Percentiles rank a stretch among this genome's conserved stretches.
Conservation (phyloP, 2,113 vertebrate genomes). For the Triplophysa tibetana region DNA sequence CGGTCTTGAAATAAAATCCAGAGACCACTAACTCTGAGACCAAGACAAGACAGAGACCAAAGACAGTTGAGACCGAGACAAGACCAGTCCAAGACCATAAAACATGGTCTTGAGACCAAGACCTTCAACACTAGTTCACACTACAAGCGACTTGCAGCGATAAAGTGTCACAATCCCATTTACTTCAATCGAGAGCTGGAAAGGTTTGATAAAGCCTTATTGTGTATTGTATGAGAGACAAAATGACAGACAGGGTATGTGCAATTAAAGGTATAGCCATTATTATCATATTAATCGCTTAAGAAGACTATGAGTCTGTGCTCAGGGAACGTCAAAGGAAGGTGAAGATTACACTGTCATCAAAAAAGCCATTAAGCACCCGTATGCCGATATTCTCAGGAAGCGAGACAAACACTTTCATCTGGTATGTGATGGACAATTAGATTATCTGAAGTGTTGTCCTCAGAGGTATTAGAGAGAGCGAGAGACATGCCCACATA, state of each 20-base stretch:
- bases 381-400: slow-evolving; percentile 31
- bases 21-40: too few species aligned
- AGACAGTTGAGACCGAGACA: too few species aligned
- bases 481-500: background rate
- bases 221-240: background rate
- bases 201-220: background rate
- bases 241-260: background rate
- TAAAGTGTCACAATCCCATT: background rate
- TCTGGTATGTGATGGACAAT: slow-evolving; percentile 21
- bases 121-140: too few species aligned
- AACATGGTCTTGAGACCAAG: too few species aligned
- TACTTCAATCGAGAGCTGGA: background rate
- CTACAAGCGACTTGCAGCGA: too few species aligned
- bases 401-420: slow-evolving; percentile 16
- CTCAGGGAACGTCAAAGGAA: background rate
- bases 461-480: background rate
- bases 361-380: slow-evolving; percentile 29
- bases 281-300: slow-evolving; percentile 27
- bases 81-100: too few species aligned
- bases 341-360: slow-evolving; percentile 28
- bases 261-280: slow-evolving; percentile 27
- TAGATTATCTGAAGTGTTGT: slow-evolving; percentile 20
- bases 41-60: too few species aligned
- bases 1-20: too few species aligned
- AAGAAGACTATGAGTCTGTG: slow-evolving; percentile 26